Evolutionary conservation across 2,113 vertebrate species (phyloP), one percentile per base, ranked within the genome.

Genomic region (Chaetops frenatus): DNA sequence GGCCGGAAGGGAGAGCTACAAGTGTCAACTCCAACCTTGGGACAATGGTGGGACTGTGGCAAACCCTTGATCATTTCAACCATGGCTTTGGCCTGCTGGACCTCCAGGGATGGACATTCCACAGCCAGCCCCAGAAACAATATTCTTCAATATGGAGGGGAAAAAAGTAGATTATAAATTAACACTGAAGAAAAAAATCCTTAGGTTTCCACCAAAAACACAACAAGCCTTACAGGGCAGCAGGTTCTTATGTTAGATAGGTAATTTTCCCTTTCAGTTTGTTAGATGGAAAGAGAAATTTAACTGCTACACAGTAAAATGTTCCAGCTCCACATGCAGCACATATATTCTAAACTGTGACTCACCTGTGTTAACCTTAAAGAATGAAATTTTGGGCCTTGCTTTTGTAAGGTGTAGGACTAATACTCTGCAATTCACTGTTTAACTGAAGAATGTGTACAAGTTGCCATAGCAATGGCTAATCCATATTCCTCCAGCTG

Each of bases 401-500:
- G 35, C 21, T 62, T 77, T 79, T 36, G 71, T 47, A 35, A 86
- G 31, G 21, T 17, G 11, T 35, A 38, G n/a, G 47, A 60, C 15
- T 78, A 38, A 50, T 50, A 67, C 36, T 76, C 80, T 54, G 27
- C 50, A 81, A 86, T 65, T 86, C 27, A 72, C 70, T 60, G 53
- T 65, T 79, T 29, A 66, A 64, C 38, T 72, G 61, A 60, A 87
- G 66, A 86, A 28, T 22, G 23, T 50, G 51, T 64, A 71, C 36
- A 82, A 20, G 54, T 82, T 90, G 28, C 47, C 60, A 86, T 80
- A 71, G 70, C 66, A 95, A 89, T 72, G 48, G 28, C 53, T 90
- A 56, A 73, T 66, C 56, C 70, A 16, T 42, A 69, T 57, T 88
- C 36, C 82, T 74, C 67, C 28, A 73, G 19, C 8, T 67, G 35